These are phyloP conservation scores for Puma concolor DNA, from an alignment of 2,113 vertebrate genomes.

Conservation along the genomic window DNA sequence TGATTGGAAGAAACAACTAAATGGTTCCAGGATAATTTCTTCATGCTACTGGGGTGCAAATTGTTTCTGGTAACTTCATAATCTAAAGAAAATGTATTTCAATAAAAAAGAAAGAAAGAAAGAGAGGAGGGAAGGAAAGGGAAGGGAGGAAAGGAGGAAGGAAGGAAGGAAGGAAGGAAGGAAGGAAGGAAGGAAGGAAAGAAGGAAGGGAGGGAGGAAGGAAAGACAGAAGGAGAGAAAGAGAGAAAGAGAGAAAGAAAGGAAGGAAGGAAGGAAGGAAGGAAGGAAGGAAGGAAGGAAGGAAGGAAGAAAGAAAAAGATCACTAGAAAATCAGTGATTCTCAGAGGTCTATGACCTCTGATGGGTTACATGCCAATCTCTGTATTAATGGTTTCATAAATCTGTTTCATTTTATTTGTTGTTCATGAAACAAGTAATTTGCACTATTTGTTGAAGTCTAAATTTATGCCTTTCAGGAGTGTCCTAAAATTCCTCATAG, in stretches of 20 bases:
- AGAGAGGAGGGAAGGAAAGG: too few species aligned
- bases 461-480: background rate
- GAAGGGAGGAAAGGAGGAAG: accelerated
- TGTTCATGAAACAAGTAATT: background rate
- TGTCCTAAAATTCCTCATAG: background rate
- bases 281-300: background rate
- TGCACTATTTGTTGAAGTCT: background rate
- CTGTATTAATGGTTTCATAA: background rate
- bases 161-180: too few species aligned
- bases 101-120: background rate
- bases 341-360: too few species aligned
- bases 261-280: background rate
- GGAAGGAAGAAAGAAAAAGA: too few species aligned
- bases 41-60: background rate
- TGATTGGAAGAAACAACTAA: background rate
- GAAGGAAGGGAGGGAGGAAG: accelerated
- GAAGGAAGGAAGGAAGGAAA: too few species aligned
- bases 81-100: background rate
- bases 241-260: too few species aligned
- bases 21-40: background rate
- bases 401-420: background rate
- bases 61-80: background rate
- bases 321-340: background rate
- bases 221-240: too few species aligned
- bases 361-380: background rate